Conservation (phyloP, 2,888 invertebrate species). For the Drosophila quinaria region DNA sequence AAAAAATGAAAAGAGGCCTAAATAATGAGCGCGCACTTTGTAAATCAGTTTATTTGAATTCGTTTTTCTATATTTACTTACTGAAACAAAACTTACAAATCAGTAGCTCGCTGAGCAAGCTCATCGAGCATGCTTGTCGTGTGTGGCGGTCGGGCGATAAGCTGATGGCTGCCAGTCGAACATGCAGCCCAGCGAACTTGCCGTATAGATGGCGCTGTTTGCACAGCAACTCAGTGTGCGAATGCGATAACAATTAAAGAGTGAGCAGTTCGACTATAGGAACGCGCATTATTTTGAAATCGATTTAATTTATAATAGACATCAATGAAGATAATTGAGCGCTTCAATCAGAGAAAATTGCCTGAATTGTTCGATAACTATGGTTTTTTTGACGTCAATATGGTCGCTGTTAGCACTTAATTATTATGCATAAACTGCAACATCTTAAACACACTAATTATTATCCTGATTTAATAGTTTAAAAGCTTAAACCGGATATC, state of each 20-base stretch:
- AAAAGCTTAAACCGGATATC: conserved; percentile 37
- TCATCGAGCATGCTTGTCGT: too few relatives aligned
- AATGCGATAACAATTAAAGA: not conserved
- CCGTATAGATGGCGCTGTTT: conserved; percentile 23
- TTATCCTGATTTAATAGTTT: conserved; percentile 8
- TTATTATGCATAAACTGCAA: conserved; percentile 1
- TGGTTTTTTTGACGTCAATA: not conserved
- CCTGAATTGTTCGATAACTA: conserved; percentile 1
- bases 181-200: not conserved
- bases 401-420: conserved; percentile 11
- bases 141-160: not conserved
- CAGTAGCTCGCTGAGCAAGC: too few relatives aligned
- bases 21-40: too few relatives aligned
- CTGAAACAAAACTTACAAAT: too few relatives aligned
- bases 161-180: not conserved
- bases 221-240: conserved; percentile 11
- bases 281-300: conserved; percentile 23
- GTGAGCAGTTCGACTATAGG: conserved; percentile 13
- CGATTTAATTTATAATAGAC: not conserved
- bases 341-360: not conserved
- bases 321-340: conserved; percentile 5
- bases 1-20: too few relatives aligned
- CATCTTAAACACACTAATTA: conserved; percentile 1
- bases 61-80: too few relatives aligned
- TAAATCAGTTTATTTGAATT: too few relatives aligned